phyloP scores from a whole-genome alignment of 2,888 invertebrate species.

The Oxycera nigricornis region DNA sequence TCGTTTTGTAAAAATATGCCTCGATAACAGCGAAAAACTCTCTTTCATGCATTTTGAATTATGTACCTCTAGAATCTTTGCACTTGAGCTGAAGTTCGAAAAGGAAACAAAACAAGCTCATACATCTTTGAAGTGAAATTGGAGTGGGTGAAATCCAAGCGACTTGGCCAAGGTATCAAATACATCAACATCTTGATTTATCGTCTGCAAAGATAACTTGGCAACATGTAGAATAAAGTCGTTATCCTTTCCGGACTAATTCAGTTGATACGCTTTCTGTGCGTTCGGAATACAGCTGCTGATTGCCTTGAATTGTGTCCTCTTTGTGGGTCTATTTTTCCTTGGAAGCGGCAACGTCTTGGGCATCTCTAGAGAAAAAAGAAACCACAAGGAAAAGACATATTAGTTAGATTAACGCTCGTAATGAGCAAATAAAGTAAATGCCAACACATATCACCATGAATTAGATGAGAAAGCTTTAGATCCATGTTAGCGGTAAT shows the following conservation, averaged over 20 bases:
- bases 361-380: background rate
- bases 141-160: constrained; percentile 10
- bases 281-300: background rate
- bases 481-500: background rate
- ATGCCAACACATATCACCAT: constrained; percentile 3
- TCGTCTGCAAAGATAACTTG: constrained; percentile 13
- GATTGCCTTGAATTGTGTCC: too few relatives aligned
- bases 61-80: background rate
- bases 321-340: too few relatives aligned
- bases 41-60: background rate
- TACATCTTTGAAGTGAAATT: constrained; percentile 1
- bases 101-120: constrained; percentile 19
- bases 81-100: background rate
- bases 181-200: constrained; percentile 25
- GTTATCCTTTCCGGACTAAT: constrained; percentile 21
- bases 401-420: background rate
- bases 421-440: constrained; percentile 11
- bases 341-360: too few relatives aligned
- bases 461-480: constrained; percentile 11
- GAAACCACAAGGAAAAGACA: background rate
- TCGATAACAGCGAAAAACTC: background rate
- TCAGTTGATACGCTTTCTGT: background rate
- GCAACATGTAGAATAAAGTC: constrained; percentile 12
- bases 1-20: background rate
- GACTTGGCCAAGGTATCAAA: background rate